A percentile compares a stretch with the other conserved stretches of the same genome.
phyloP scores from a whole-genome alignment of 2,797 vertebrate genomes.

The Poecilia velifera region DNA sequence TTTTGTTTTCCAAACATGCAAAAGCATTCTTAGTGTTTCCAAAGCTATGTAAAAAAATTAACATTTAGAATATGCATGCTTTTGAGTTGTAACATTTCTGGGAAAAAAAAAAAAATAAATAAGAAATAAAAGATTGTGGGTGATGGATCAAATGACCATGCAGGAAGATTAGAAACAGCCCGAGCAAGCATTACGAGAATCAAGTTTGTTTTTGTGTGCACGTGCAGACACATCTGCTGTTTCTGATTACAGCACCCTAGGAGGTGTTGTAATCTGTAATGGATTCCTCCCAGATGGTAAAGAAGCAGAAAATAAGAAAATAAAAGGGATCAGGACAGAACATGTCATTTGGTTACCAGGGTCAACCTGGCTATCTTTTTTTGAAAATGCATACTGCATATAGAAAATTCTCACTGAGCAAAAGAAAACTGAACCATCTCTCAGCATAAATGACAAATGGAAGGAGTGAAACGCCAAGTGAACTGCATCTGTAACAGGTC shows the following conservation, averaged over 20 bases:
- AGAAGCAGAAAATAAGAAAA: slow-evolving; percentile 23
- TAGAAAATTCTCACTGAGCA: not conserved
- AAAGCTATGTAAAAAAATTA: slow-evolving; percentile 4
- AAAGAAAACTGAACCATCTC: not conserved
- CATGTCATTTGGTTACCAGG: slow-evolving; percentile 14
- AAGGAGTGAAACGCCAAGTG: not conserved
- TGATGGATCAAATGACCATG: slow-evolving; percentile 5
- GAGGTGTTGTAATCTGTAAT: slow-evolving; percentile 39
- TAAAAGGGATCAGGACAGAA: slow-evolving; percentile 9
- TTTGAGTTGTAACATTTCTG: not conserved
- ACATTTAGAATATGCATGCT: not conserved
- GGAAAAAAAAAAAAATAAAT: not conserved
- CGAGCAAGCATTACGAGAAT: not conserved
- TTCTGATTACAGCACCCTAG: slow-evolving; percentile 41
- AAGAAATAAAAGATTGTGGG: not conserved
- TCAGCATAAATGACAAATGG: not conserved
- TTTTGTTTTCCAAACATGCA: slow-evolving; percentile 17
- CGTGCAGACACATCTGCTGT: slow-evolving; percentile 27
- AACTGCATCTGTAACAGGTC: not conserved
- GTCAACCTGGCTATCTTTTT: not conserved
- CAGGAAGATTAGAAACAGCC: not conserved
- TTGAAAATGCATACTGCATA: not conserved
- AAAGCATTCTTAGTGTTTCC: slow-evolving; percentile 23
- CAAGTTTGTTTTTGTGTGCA: slow-evolving; percentile 27
- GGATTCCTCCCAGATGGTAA: slow-evolving; percentile 54